Percentiles rank a stretch among this genome's conserved stretches.
Evolutionary conservation across 2,888 invertebrate genomes (phyloP).

Genomic region (Erebia palarica): DNA sequence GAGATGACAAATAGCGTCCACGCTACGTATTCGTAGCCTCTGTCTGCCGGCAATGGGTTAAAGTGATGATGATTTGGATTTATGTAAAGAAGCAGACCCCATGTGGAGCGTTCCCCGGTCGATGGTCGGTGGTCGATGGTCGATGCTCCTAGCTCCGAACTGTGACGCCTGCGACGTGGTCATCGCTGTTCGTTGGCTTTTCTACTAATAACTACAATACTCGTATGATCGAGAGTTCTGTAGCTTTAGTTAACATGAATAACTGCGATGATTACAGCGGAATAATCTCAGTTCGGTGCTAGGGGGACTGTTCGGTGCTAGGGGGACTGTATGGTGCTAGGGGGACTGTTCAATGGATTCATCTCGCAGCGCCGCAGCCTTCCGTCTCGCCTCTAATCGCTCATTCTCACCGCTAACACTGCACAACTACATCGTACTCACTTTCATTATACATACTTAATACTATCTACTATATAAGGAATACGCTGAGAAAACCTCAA

Average conservation of each 20-base stretch:
- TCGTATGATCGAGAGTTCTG: no score
- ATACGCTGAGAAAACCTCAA: no score
- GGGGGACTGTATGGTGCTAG: no score
- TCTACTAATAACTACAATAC: no score
- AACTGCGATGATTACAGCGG: background rate
- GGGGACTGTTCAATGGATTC: background rate
- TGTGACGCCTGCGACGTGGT: background rate
- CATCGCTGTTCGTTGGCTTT: background rate
- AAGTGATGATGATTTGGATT: no score
- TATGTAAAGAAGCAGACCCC: no score
- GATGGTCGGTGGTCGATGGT: background rate
- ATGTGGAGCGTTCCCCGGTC: no score
- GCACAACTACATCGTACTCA: background rate
- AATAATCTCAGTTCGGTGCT: background rate
- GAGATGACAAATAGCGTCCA: no score
- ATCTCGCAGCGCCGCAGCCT: conserved; percentile 21
- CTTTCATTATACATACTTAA: background rate
- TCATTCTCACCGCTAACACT: background rate
- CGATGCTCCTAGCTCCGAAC: background rate
- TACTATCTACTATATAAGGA: background rate
- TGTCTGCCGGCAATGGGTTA: no score
- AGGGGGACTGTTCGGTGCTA: background rate
- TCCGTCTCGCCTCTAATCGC: conserved; percentile 31
- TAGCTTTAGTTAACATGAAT: no score
- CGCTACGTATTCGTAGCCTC: no score